Base-by-base conservation (phyloP, 1,140 invertebrate genomes). In the Drosophila mojavensis region DNA sequence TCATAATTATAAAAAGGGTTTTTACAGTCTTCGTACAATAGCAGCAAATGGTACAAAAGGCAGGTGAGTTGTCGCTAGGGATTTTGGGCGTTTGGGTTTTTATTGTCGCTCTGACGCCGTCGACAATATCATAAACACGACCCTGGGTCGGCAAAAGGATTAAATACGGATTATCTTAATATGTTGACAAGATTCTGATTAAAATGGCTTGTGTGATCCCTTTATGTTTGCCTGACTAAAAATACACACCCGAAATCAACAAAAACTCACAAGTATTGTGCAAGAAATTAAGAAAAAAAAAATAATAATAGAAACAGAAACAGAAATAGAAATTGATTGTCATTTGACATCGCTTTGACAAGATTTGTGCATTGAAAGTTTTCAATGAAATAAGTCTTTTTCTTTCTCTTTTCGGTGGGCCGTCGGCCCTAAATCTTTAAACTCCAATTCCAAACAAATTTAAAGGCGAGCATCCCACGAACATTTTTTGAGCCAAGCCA, bases 111-210 rank as follows among this genome's bases (percentile, higher is more conserved):
- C 20, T 39, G 61, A 70, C 63, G 36, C 55, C 63, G 59, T 41
- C 62, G 58, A 6, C 33, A 33, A 7, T 53, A 74, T 74, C 58
- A 75, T 51, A 51, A 76, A 50, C 53, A 62, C 79, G 84, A 88
- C 79, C 83, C 80, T 88, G 80, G 80, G 83, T 89, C 83, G 84
- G 76, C 84, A 78, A 86, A 83, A 39, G 84, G 84, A 88, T 88
- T 88, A 89, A 88, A 89, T 84, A 82, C 67, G 74, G 81, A 88
- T 88, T 88, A 88, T 89, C 83, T 88, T 89, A 83, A 89, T 89
- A 88, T 88, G 83, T 88, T 88, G 83, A 88, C 83, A 88, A 88
- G 83, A 88, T 84, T 84, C 79, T 75, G 84, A 79, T 72, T 72
- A 76, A 76, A 76, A 76, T 72, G 63, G 67, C 70, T 54, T 68